These are phyloP conservation scores for Nyctibius bracteatus DNA, from an alignment of 2,113 vertebrate genomes.

Conservation along the genomic window DNA sequence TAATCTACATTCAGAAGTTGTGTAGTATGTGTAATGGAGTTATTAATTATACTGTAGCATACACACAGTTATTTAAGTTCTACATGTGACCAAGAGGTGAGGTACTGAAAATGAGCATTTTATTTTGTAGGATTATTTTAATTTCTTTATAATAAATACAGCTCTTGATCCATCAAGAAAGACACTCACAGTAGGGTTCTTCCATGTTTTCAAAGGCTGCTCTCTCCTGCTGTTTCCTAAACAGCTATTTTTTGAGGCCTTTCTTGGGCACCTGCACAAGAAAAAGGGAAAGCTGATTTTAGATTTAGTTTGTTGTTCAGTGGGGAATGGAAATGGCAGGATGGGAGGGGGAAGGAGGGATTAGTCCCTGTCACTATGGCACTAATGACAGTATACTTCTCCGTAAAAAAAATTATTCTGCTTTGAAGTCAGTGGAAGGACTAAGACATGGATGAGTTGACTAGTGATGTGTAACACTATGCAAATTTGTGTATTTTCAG, in stretches of 20 bases:
- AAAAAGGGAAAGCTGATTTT: not conserved
- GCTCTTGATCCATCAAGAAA: not conserved
- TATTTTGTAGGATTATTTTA: not conserved
- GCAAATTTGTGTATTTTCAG: not conserved
- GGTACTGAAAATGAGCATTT: not conserved
- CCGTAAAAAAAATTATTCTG: not conserved
- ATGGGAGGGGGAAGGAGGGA: not conserved
- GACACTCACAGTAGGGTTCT: not conserved
- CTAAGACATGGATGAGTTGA: not conserved
- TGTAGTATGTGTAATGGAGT: not conserved
- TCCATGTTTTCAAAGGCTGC: not conserved
- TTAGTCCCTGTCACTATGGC: not conserved
- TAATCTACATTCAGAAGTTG: not conserved
- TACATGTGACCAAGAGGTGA: not conserved
- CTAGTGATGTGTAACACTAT: not conserved
- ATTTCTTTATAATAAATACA: not conserved
- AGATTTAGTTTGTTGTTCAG: not conserved
- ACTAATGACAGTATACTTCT: not conserved
- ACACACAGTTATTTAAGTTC: not conserved
- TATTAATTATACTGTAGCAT: not conserved
- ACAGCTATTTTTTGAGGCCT: not conserved
- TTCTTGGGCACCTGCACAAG: not conserved
- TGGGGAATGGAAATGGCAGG: not conserved
- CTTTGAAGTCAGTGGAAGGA: slow-evolving; percentile 7
- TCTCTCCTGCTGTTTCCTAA: not conserved